A percentile compares a stretch with the other conserved stretches of the same genome.
These are phyloP conservation scores for Loriculus beryllinus DNA, from an alignment of 2,797 vertebrate genomes.

Conservation along the genomic window DNA sequence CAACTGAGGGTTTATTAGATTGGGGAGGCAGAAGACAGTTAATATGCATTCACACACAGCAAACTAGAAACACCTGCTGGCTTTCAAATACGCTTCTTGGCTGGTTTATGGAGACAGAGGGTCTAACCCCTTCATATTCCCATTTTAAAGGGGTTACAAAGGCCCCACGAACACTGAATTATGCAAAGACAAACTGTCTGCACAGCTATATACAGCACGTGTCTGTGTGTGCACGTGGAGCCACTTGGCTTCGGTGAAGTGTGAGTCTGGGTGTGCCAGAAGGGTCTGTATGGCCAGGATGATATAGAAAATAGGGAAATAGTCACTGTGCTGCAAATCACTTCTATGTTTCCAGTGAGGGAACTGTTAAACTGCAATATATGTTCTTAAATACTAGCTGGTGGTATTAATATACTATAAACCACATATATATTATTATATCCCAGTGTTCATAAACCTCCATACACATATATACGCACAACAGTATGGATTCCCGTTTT, in stretches of 20 bases:
- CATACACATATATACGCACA: fast-evolving
- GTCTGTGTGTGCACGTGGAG: neutral
- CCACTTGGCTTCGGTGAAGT: neutral
- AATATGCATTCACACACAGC: neutral
- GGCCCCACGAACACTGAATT: neutral
- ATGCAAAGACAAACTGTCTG: neutral
- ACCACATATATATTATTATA: fast-evolving
- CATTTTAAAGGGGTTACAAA: neutral
- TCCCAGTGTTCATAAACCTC: fast-evolving
- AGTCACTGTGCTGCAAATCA: neutral
- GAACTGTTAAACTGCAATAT: neutral
- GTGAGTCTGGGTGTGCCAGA: neutral
- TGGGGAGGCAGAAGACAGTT: neutral
- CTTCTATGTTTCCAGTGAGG: neutral
- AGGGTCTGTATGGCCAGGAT: neutral
- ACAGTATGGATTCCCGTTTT: neutral
- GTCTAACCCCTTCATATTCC: neutral
- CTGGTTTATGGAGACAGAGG: neutral
- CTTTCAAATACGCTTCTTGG: neutral
- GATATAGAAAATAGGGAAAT: neutral
- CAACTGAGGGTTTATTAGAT: neutral
- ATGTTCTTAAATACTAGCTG: neutral
- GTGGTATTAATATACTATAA: neutral
- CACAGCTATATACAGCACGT: neutral
- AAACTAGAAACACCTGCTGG: conserved; percentile 40